These are phyloP conservation scores for Anseranas semipalmata DNA, from an alignment of 2,113 vertebrate genomes.

Conservation along the genomic window DNA sequence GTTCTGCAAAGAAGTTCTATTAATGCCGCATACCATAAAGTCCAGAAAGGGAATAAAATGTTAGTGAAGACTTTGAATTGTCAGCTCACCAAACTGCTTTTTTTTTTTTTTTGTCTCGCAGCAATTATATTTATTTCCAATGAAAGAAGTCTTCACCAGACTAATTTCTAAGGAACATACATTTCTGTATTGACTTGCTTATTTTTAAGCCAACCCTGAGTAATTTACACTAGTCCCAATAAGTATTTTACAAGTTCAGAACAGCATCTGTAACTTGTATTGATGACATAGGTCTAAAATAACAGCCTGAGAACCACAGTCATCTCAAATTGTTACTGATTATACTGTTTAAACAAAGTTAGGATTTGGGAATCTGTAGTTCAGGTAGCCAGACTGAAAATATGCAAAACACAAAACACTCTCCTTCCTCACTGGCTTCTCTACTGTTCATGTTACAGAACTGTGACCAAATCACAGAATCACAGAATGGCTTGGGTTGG, in stretches of 20 bases:
- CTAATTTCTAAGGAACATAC: background rate
- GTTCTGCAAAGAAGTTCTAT: background rate
- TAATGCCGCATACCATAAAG: background rate
- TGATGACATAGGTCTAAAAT: background rate
- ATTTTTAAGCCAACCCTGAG: background rate
- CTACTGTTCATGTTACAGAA: background rate
- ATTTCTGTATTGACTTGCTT: background rate
- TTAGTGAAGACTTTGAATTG: background rate
- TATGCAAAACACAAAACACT: background rate
- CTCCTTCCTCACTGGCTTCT: background rate
- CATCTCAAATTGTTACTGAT: background rate
- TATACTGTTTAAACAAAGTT: background rate
- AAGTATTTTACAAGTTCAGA: background rate
- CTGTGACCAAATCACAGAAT: background rate
- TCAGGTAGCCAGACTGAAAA: conserved; percentile 6
- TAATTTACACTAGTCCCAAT: background rate
- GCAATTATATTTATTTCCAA: background rate
- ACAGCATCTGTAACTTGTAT: background rate
- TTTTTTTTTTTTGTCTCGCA: background rate
- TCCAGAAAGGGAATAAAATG: background rate
- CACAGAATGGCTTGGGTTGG: too few relatives aligned
- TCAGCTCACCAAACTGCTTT: background rate
- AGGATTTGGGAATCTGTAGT: conserved; percentile 9
- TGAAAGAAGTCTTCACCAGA: background rate
- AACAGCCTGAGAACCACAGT: background rate